These are phyloP conservation scores for Agrotis ipsilon DNA, from an alignment of 2,888 invertebrate species.

Conservation along the genomic window DNA sequence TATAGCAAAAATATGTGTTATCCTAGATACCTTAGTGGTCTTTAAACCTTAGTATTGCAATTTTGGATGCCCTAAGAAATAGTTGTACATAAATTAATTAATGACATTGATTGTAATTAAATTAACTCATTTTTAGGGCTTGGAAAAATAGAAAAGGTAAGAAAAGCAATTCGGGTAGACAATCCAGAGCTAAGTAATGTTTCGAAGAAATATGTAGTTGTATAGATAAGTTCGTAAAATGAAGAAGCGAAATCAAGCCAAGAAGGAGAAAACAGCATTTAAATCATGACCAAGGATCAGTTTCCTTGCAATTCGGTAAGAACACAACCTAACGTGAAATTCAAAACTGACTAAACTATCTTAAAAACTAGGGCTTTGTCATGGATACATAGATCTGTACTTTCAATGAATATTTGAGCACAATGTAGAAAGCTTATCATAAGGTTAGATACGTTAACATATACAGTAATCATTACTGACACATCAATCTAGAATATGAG, in stretches of 20 bases:
- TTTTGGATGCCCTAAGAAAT: neutral
- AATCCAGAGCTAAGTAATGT: too few relatives aligned
- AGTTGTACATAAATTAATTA: neutral
- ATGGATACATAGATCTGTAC: slow-evolving; percentile 71
- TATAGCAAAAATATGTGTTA: too few relatives aligned
- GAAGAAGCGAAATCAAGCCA: neutral
- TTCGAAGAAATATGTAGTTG: too few relatives aligned
- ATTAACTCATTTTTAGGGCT: too few relatives aligned
- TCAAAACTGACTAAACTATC: slow-evolving; percentile 51
- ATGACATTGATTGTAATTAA: too few relatives aligned
- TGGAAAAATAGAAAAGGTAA: too few relatives aligned
- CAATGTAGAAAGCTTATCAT: slow-evolving; percentile 60
- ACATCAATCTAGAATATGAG: slow-evolving; percentile 35
- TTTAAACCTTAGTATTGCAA: too few relatives aligned
- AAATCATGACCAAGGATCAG: neutral
- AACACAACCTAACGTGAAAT: slow-evolving; percentile 32
- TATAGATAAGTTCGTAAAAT: neutral
- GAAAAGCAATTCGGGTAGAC: too few relatives aligned
- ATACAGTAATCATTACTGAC: slow-evolving; percentile 32
- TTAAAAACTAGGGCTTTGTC: slow-evolving; percentile 70
- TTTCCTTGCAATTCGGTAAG: neutral
- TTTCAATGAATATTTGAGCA: slow-evolving; percentile 71
- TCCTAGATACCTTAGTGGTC: too few relatives aligned
- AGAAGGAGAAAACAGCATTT: neutral
- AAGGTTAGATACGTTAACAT: slow-evolving; percentile 52